Percentiles rank a stretch among this genome's conserved stretches.
phyloP scores from a whole-genome alignment of 2,113 vertebrate species.

The Leptodactylus fuscus region DNA sequence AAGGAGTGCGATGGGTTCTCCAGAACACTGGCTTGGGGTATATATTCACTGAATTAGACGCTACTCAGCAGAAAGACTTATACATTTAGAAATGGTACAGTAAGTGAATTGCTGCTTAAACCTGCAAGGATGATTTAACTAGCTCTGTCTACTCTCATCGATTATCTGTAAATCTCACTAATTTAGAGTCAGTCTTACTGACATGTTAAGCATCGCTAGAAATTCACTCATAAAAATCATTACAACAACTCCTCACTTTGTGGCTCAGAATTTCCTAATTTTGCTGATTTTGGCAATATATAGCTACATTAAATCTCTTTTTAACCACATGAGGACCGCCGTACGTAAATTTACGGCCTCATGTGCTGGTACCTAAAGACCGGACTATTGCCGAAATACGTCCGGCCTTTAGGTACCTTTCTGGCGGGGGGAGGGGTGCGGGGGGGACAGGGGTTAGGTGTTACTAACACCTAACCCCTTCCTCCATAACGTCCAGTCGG shows the following conservation, averaged over 20 bases:
- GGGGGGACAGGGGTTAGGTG: too few relatives aligned
- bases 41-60: constrained; percentile 19
- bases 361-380: too few relatives aligned
- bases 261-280: constrained; percentile 22
- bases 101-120: constrained; percentile 57
- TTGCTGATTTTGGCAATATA: constrained; percentile 44
- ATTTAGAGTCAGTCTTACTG: constrained; percentile 42
- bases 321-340: too few relatives aligned
- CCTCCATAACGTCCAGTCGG: too few relatives aligned
- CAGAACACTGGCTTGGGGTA: background rate
- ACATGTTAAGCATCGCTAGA: constrained; percentile 47
- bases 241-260: constrained; percentile 23
- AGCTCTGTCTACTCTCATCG: constrained; percentile 43
- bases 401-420: too few relatives aligned
- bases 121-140: constrained; percentile 50
- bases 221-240: constrained; percentile 50
- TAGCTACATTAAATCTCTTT: constrained; percentile 24
- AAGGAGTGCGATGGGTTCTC: too few relatives aligned
- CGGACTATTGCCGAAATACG: too few relatives aligned
- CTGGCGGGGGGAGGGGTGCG: too few relatives aligned
- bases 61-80: constrained; percentile 40
- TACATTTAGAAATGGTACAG: constrained; percentile 44
- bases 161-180: constrained; percentile 56
- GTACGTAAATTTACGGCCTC: too few relatives aligned
- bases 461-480: too few relatives aligned